phyloP scores from a whole-genome alignment of 2,113 vertebrate genomes.

The Benitochromis conjunctus region DNA sequence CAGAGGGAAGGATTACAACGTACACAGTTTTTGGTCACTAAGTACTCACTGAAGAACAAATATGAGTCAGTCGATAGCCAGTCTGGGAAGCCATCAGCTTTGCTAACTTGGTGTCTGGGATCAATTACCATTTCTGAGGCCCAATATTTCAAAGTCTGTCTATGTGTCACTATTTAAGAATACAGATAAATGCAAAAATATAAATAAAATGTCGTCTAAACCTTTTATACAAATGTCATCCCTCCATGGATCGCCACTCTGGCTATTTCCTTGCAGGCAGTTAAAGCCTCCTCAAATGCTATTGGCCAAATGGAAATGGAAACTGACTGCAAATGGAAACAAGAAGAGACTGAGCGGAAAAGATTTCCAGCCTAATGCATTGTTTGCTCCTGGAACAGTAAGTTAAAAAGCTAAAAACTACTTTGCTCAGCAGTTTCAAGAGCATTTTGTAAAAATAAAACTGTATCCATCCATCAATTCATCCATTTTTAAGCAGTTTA shows the following conservation, averaged over 20 bases:
- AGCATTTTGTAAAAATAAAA: background rate
- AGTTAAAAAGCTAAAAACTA: background rate
- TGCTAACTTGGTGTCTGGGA: background rate
- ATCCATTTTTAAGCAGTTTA: background rate
- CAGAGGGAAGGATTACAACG: background rate
- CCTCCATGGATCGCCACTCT: background rate
- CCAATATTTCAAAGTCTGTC: background rate
- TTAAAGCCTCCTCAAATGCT: background rate
- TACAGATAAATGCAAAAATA: background rate
- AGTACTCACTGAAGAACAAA: background rate
- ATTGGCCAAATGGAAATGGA: background rate
- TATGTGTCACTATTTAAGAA: background rate
- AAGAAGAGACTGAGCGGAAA: background rate
- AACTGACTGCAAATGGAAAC: background rate
- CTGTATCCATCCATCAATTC: background rate
- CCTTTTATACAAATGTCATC: background rate
- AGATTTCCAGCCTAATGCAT: background rate
- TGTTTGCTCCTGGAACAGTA: background rate
- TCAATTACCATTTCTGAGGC: background rate
- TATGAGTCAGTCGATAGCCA: background rate
- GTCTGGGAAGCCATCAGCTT: background rate
- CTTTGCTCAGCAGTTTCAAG: background rate
- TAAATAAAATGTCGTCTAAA: background rate
- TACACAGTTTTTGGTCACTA: background rate
- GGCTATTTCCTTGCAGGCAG: background rate